phyloP scores from a whole-genome alignment of 2,113 vertebrate species.

The Passer montanus region DNA sequence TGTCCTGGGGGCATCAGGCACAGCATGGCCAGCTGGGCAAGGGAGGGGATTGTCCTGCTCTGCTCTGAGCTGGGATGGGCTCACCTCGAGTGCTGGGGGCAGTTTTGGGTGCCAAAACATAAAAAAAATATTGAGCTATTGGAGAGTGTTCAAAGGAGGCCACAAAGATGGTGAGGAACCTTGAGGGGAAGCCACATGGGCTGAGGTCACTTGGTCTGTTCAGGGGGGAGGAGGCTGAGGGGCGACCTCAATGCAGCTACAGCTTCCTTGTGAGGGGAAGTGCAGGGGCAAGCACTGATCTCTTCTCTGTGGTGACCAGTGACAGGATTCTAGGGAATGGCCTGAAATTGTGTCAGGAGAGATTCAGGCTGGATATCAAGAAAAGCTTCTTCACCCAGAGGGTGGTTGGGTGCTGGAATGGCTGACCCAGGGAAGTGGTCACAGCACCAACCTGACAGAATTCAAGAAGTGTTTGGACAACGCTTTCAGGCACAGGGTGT shows the following conservation, averaged over 20 bases:
- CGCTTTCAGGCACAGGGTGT: too few relatives aligned
- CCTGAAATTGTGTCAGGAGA: neutral
- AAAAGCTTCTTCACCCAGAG: neutral
- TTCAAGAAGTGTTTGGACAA: neutral
- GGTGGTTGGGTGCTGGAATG: fast-evolving
- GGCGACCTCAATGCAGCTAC: neutral
- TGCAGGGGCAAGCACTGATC: fast-evolving
- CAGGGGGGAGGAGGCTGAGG: neutral
- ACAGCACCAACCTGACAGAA: neutral
- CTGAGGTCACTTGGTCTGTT: neutral
- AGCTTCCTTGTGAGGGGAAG: neutral
- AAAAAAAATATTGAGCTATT: neutral
- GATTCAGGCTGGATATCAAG: neutral
- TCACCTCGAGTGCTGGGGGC: neutral
- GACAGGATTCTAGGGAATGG: neutral
- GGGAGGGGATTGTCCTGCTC: neutral
- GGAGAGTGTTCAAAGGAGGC: fast-evolving
- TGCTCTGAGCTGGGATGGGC: fast-evolving
- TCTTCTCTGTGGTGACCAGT: neutral
- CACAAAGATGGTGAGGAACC: fast-evolving
- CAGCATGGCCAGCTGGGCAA: neutral
- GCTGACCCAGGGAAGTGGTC: too few relatives aligned
- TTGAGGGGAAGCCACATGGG: fast-evolving
- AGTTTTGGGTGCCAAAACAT: neutral
- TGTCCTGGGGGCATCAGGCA: neutral